Percentiles rank a stretch among this genome's conserved stretches.
Conservation (phyloP, 2,797 vertebrate species). For the Xiphophorus birchmanni region DNA sequence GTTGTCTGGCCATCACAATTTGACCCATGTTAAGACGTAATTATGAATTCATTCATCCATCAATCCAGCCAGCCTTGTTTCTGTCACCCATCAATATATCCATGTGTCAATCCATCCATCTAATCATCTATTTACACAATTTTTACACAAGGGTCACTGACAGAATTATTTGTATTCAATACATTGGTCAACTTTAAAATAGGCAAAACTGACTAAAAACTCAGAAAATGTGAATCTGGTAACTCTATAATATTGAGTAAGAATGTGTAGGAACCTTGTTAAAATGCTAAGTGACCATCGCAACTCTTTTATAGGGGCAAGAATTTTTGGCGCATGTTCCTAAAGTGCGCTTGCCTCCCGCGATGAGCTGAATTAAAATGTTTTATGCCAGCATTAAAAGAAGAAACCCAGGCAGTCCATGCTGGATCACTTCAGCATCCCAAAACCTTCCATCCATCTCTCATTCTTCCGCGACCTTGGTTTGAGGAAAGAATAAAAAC, state of each 20-base stretch:
- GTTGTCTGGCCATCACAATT: neutral
- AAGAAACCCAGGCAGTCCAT: constrained; percentile 21
- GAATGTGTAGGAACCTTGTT: neutral
- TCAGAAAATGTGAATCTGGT: neutral
- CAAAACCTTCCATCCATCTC: constrained; percentile 23
- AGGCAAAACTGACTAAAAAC: neutral
- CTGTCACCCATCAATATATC: neutral
- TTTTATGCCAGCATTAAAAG: constrained; percentile 20
- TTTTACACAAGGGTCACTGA: neutral
- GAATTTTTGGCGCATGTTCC: neutral
- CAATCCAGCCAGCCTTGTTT: neutral
- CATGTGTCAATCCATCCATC: neutral
- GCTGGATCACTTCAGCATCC: constrained; percentile 21
- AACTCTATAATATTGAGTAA: neutral
- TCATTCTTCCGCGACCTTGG: constrained; percentile 61
- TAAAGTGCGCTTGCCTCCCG: neutral
- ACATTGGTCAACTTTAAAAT: neutral
- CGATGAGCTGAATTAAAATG: constrained; percentile 8
- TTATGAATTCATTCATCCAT: neutral
- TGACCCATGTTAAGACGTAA: neutral
- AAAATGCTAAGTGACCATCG: too few species aligned
- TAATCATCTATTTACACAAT: neutral
- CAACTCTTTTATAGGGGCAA: too few species aligned
- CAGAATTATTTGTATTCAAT: neutral
- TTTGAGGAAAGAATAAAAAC: constrained; percentile 48